A percentile compares a stretch with the other conserved stretches of the same genome.
These are phyloP conservation scores for Montipora capitata DNA, from an alignment of 92 coral and sea anemone species.

Conservation along the genomic window DNA sequence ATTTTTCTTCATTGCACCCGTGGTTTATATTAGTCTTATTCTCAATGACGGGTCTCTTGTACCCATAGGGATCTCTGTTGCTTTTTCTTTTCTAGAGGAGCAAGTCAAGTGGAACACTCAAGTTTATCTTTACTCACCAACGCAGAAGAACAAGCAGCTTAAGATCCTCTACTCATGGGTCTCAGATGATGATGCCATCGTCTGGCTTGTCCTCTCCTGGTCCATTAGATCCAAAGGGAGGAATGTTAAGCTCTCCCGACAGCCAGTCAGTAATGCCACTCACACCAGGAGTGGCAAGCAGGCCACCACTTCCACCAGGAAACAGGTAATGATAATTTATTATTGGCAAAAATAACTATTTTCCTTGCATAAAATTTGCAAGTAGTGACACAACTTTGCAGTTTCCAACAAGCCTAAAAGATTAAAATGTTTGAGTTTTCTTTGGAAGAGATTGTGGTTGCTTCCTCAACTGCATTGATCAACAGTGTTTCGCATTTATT, in stretches of 20 bases:
- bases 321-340: constrained; percentile 26
- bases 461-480: no score
- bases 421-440: no score
- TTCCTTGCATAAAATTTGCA: no score
- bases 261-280: constrained; percentile 57
- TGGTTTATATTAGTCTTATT: no score
- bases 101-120: constrained; percentile 73
- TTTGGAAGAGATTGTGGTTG: no score
- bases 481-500: no score
- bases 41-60: no score
- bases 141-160: constrained; percentile 76
- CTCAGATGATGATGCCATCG: constrained; percentile 68
- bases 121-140: constrained; percentile 85
- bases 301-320: constrained; percentile 90
- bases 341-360: no score
- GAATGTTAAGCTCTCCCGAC: constrained; percentile 65
- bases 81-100: constrained; percentile 27
- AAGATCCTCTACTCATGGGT: constrained; percentile 76
- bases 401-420: no score
- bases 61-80: background rate
- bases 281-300: constrained; percentile 79
- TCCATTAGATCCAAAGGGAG: constrained; percentile 22
- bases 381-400: no score
- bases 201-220: constrained; percentile 62
- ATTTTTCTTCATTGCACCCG: no score